Evolutionary conservation across 64 coral and sea anemone species (phyloP), one percentile per base, ranked within the genome.

Genomic region (Acropora yongei): DNA sequence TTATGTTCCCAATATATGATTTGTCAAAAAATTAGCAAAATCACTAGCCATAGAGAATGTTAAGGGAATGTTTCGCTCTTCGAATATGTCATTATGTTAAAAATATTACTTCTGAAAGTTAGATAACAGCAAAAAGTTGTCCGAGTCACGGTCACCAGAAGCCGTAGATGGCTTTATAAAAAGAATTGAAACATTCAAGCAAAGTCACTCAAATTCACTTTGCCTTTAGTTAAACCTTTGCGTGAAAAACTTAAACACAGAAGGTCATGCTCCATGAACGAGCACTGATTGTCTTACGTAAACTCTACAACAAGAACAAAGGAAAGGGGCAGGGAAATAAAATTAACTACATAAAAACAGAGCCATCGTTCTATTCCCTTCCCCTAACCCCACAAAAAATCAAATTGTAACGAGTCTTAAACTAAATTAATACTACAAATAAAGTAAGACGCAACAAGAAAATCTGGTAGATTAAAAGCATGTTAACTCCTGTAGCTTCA

Each of bases 221-320:
- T 30, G 30, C 30, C 30, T 30, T 30, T 30, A 30, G 30, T 30
- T 30, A 30, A 46, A 68, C 47, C 45, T n/a, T 85, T 72, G 72
- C 82, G 80, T 85, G 82, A 85, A 43, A 45, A 71, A 45, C 19
- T 16, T 1, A 3, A 42, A 49, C 19, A 71, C 60, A 84, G n/a
- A 85, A 49, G 16, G 61, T 71, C 72, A 72, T 71, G 82, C 63
- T 69, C n/a, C 82, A n/a, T 57, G 13, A 67, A 20, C 20, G 63
- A 85, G 41, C 0, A 30, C 30, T 30, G 49, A 85, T 85, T 72
- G 65, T 49, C 49, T 71, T 83, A 44, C 57, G 80, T 83, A 83
- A 44, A 68, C 58, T 85, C 39, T 17, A 85, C 44, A 61, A 85
- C 44, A 71, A 85, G 8, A 85, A 69, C 63, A 85, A 18, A 68